Percentiles rank a stretch among this genome's conserved stretches.
Conservation (phyloP, 1,140 invertebrate genomes). For the Drosophila leontia region DNA sequence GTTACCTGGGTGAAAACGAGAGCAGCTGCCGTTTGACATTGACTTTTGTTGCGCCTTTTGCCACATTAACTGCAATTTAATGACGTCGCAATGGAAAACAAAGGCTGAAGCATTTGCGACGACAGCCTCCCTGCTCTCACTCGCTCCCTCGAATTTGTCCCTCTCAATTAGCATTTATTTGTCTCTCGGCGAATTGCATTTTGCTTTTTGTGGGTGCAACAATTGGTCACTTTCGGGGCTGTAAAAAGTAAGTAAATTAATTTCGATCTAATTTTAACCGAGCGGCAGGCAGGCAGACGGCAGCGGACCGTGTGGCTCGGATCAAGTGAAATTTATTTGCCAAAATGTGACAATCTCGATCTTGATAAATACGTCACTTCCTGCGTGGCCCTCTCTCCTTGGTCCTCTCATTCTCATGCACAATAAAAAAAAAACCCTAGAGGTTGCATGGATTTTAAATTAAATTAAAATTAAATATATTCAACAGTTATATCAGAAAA, state of each 20-base stretch:
- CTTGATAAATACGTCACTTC: slow-evolving; percentile 58
- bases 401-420: background rate
- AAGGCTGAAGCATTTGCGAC: slow-evolving; percentile 16
- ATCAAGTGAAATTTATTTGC: slow-evolving; percentile 53
- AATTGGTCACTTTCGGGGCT: slow-evolving; percentile 41
- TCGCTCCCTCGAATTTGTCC: slow-evolving; percentile 40
- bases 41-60: slow-evolving; percentile 76
- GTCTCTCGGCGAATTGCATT: slow-evolving; percentile 26
- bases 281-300: background rate
- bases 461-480: background rate
- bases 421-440: background rate
- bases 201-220: slow-evolving; percentile 48
- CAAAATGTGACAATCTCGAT: slow-evolving; percentile 42
- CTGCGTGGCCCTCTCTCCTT: slow-evolving; percentile 11
- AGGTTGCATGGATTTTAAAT: background rate
- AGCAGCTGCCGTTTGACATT: slow-evolving; percentile 64
- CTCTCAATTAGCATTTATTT: slow-evolving; percentile 62
- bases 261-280: slow-evolving; percentile 44
- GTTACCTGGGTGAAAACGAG: slow-evolving; percentile 31
- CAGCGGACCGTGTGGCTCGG: slow-evolving; percentile 1
- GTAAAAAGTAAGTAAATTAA: slow-evolving; percentile 44
- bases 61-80: slow-evolving; percentile 68
- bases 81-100: slow-evolving; percentile 50
- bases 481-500: background rate
- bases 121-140: slow-evolving; percentile 17